Percentiles rank a stretch among this genome's conserved stretches.
These are phyloP conservation scores for Brachypteracias leptosomus DNA, from an alignment of 2,113 vertebrate species.

Conservation along the genomic window DNA sequence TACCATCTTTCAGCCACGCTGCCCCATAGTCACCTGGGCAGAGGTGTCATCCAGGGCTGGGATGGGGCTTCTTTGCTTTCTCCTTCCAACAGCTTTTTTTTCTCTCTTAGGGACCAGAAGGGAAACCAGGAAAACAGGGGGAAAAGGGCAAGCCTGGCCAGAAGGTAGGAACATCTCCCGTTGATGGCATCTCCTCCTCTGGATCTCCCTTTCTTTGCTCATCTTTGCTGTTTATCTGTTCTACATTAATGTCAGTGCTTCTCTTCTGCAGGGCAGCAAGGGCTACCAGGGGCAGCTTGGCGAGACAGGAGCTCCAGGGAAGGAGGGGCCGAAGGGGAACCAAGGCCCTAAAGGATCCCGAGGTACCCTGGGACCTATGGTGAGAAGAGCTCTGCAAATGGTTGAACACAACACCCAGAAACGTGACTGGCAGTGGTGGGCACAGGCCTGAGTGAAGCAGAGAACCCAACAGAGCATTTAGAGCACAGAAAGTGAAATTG, in stretches of 20 bases:
- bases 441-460: not conserved
- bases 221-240: not conserved
- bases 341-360: constrained; percentile 93
- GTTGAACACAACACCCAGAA: not conserved
- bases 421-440: not conserved
- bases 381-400: constrained; percentile 71
- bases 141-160: constrained; percentile 88
- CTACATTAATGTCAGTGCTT: not conserved
- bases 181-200: not conserved
- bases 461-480: not conserved
- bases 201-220: not conserved
- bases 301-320: constrained; percentile 87
- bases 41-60: not conserved
- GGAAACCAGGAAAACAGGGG: constrained; percentile 91
- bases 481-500: not conserved
- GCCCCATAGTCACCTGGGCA: not conserved
- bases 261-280: constrained; percentile 86
- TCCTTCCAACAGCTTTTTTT: not conserved
- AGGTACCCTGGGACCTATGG: constrained; percentile 93
- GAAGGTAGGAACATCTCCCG: constrained; percentile 78
- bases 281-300: constrained; percentile 91
- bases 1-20: not conserved
- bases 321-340: constrained; percentile 83
- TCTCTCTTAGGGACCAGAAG: constrained; percentile 87
- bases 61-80: not conserved